Base-by-base conservation (phyloP, 2,888 invertebrate genomes). In the Asteroscopus sphinx region DNA sequence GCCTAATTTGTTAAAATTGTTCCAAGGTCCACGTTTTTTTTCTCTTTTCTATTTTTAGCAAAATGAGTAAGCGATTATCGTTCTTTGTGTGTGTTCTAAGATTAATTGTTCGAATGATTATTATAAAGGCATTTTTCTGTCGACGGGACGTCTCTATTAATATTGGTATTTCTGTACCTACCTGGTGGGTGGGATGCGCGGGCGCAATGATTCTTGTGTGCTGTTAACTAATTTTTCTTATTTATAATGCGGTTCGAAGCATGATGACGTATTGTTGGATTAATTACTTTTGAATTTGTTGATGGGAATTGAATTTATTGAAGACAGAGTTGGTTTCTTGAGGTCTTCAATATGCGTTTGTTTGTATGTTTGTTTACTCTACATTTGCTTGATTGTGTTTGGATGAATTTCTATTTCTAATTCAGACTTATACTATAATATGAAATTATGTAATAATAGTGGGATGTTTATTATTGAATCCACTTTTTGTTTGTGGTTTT, bases 1-100 rank as follows among this genome's bases (percentile, higher is more conserved):
- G 92, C 92, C 88, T 90, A 91, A 92, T 92, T 91, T 90, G 91
- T 92, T 88, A 86, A 90, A 88, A 89, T 90, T 88, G 80, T 85
- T 80, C 79, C 77, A 68, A 64, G 66, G 65, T 39, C 58, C 56
- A 59, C 66, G 28, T 61, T 69, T 71, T 66, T 65, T 71, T 69
- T 72, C 17, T 13, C 16, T 77, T 78, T 71, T 78, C 75, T 69
- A 80, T 81, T 80, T 81, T 88, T 84, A 88, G 85, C 78, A 87
- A 90, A 90, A 90, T 92, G 92, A 92, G 89, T 92, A 86, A 88
- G 91, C 90, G 82, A 85, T 91, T 88, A 87, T 86, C 78, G 74
- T 79, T 81, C 86, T 82, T 86, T 83, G 83, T 85, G 87, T 89
- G 89, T 80, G 87, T 81, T 80, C 78, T 73, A 86, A 91, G 90